A percentile compares a stretch with the other conserved stretches of the same genome.
Conservation (phyloP, 23 tunicate species). For the Diplosoma virens region DNA sequence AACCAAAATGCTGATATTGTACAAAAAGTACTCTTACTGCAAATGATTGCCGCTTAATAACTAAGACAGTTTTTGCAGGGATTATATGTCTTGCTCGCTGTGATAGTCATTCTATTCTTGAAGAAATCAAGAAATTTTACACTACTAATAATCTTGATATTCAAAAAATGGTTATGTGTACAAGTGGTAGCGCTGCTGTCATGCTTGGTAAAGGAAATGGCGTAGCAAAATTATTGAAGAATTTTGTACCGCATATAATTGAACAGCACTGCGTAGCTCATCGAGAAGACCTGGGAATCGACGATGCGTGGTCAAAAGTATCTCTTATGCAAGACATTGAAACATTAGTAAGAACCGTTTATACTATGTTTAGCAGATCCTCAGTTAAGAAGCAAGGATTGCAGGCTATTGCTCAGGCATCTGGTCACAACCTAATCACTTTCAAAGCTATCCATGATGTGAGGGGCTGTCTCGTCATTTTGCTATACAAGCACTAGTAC, state of each 20-base stretch:
- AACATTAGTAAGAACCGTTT: slow-evolving; percentile 28
- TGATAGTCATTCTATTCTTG: slow-evolving; percentile 19
- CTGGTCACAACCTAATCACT: too few relatives aligned
- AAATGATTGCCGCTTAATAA: slow-evolving; percentile 13
- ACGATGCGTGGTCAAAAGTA: slow-evolving; percentile 32
- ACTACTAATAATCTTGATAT: slow-evolving; percentile 31
- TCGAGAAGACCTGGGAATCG: slow-evolving; percentile 37
- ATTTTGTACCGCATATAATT: slow-evolving; percentile 12
- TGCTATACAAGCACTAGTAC: slow-evolving; percentile 43
- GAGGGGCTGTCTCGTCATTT: slow-evolving; percentile 42
- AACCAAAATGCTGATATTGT: slow-evolving; percentile 30
- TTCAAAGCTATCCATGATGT: too few relatives aligned
- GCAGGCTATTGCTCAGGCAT: too few relatives aligned
- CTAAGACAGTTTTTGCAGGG: slow-evolving; percentile 37
- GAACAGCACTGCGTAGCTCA: slow-evolving; percentile 54
- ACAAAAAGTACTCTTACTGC: slow-evolving; percentile 20
- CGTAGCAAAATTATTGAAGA: slow-evolving; percentile 29
- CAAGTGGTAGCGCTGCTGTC: slow-evolving; percentile 31
- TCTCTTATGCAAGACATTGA: slow-evolving; percentile 42
- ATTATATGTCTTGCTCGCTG: slow-evolving; percentile 4
- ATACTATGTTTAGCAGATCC: not conserved
- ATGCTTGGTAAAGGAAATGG: slow-evolving; percentile 27
- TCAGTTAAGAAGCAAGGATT: not conserved
- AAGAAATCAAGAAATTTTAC: slow-evolving; percentile 25
- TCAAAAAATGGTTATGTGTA: slow-evolving; percentile 33